Evolutionary conservation across 2,888 invertebrate species (phyloP).

Genomic region (Chirona hameri): DNA sequence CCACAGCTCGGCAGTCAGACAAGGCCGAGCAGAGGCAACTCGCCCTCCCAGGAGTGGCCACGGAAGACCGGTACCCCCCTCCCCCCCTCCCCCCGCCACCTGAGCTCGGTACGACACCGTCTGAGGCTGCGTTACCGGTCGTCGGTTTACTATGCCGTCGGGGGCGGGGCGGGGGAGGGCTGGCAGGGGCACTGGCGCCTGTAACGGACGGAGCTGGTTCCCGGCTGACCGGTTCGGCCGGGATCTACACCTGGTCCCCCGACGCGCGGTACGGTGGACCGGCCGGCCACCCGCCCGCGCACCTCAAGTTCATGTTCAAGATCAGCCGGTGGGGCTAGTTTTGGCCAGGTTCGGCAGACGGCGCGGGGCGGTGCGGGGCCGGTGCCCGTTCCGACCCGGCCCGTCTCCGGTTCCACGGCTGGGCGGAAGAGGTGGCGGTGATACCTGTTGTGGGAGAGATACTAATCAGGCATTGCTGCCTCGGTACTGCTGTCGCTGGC

Average conservation of each 20-base stretch:
- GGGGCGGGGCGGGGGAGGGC: background rate
- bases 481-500: background rate
- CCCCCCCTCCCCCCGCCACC: too few relatives aligned
- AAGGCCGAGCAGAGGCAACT: background rate
- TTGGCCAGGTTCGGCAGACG: background rate
- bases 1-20: background rate
- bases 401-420: background rate
- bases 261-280: background rate
- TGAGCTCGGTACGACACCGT: background rate
- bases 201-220: background rate
- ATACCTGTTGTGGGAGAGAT: background rate
- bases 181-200: background rate
- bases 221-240: background rate
- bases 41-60: background rate
- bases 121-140: background rate
- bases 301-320: constrained; percentile 13
- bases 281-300: background rate
- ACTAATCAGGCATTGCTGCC: background rate
- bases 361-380: background rate
- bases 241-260: background rate
- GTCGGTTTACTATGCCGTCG: background rate
- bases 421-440: background rate
- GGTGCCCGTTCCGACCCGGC: background rate
- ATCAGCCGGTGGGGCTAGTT: background rate
- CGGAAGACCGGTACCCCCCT: background rate